Conservation (phyloP, 1,140 invertebrate genomes). For the Drosophila repleta region DNA sequence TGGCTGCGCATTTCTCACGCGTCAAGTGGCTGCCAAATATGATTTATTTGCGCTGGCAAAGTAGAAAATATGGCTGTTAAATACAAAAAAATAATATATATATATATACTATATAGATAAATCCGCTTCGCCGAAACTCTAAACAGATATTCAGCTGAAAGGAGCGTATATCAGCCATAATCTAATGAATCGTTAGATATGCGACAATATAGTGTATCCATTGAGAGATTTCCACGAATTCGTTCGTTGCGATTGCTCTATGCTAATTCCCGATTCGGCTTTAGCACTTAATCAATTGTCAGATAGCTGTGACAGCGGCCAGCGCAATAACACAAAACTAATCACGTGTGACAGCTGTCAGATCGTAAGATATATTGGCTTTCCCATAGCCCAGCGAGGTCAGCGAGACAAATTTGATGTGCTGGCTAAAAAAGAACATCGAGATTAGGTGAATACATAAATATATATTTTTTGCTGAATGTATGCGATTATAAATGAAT, state of each 20-base stretch:
- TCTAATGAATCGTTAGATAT: conserved; percentile 10
- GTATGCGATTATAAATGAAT: too few species aligned
- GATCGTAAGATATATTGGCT: conserved; percentile 42
- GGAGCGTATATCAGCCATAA: neutral
- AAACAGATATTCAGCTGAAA: too few species aligned
- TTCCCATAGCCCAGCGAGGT: conserved; percentile 11
- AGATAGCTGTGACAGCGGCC: conserved; percentile 40
- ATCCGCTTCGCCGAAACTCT: neutral
- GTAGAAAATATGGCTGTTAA: conserved; percentile 62
- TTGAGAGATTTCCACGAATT: conserved; percentile 14
- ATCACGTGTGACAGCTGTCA: conserved; percentile 51
- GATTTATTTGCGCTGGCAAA: conserved; percentile 70
- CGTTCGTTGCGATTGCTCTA: conserved; percentile 3
- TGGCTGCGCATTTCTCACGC: conserved; percentile 59
- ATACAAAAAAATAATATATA: too few species aligned
- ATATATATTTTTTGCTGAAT: too few species aligned
- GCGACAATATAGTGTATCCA: conserved; percentile 39
- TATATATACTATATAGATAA: conserved; percentile 55
- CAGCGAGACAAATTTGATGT: conserved; percentile 28
- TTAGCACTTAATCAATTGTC: conserved; percentile 44
- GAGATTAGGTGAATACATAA: neutral
- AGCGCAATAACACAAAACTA: conserved; percentile 42
- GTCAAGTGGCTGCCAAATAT: conserved; percentile 78
- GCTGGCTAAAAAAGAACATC: neutral
- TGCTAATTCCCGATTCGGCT: conserved; percentile 38